Percentiles rank a stretch among this genome's conserved stretches.
phyloP scores from a whole-genome alignment of 2,113 vertebrate species.

The Cricetomys ansorgei region DNA sequence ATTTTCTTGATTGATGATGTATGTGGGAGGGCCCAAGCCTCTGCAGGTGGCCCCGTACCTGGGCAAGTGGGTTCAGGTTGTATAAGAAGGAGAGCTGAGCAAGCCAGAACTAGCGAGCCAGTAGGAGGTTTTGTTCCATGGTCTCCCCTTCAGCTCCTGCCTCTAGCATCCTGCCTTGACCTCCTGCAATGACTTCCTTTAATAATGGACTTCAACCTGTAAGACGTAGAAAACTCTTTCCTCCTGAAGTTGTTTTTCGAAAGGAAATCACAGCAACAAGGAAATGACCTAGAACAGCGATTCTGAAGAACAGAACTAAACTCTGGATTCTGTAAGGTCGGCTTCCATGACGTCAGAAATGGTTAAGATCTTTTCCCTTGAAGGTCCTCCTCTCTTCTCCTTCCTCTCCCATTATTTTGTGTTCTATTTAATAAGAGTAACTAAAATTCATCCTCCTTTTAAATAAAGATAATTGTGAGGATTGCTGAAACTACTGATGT shows the following conservation, averaged over 20 bases:
- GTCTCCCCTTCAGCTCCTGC: background rate
- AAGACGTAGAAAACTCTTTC: background rate
- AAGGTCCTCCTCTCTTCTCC: background rate
- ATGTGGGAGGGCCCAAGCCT: background rate
- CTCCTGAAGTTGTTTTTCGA: background rate
- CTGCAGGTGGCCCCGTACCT: background rate
- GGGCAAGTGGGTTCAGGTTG: background rate
- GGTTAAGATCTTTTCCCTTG: background rate
- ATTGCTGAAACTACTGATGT: background rate
- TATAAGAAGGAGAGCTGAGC: background rate
- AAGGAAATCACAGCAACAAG: background rate
- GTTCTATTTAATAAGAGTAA: background rate
- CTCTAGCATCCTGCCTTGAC: background rate
- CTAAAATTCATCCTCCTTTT: background rate
- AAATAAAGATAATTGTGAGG: background rate
- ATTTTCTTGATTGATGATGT: background rate
- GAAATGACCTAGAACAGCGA: background rate
- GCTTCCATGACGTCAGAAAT: background rate
- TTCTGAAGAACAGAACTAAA: background rate
- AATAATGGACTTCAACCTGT: background rate
- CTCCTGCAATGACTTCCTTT: background rate
- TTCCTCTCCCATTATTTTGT: background rate
- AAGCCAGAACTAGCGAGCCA: background rate
- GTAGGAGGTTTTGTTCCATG: background rate
- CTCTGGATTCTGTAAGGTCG: background rate